Evolutionary conservation across 2,888 invertebrate species (phyloP).

Genomic region (Hyles lineata): DNA sequence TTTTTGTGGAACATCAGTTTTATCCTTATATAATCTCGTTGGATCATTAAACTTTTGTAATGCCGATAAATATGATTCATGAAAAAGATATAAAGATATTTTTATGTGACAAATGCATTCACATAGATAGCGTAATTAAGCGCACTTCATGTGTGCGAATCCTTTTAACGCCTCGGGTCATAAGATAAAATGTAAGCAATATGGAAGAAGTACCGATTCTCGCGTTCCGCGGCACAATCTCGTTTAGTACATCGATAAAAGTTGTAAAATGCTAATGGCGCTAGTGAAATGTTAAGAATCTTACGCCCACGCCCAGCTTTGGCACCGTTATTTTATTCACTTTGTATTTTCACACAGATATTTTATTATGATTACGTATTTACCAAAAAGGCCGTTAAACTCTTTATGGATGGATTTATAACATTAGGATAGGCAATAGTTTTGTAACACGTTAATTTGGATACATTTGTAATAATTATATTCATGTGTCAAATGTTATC

Average conservation of each 20-base stretch:
- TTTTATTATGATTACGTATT: conserved; percentile 52
- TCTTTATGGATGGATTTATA: conserved; percentile 36
- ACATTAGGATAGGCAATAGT: conserved; percentile 8
- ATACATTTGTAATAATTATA: conserved; percentile 4
- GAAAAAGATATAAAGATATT: background rate
- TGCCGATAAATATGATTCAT: background rate
- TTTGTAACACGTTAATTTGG: conserved; percentile 1
- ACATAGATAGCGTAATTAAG: conserved; percentile 47
- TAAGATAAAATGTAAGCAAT: conserved; percentile 64
- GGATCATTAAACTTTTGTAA: no score
- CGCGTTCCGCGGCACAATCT: conserved; percentile 68
- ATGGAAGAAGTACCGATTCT: conserved; percentile 64
- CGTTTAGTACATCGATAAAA: conserved; percentile 79
- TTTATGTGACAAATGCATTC: conserved; percentile 31
- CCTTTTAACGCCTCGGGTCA: conserved; percentile 52
- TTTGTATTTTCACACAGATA: conserved; percentile 61
- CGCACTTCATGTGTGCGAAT: conserved; percentile 47
- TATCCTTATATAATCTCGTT: no score
- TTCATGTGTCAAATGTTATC: conserved; percentile 1
- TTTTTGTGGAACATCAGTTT: no score
- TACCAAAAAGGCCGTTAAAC: conserved; percentile 43
- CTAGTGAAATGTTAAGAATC: conserved; percentile 80
- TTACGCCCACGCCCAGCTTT: conserved; percentile 68
- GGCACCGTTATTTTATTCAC: conserved; percentile 73
- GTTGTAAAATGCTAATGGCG: conserved; percentile 82